Conservation (phyloP, 2,113 vertebrate species). For the Macrotus californicus region DNA sequence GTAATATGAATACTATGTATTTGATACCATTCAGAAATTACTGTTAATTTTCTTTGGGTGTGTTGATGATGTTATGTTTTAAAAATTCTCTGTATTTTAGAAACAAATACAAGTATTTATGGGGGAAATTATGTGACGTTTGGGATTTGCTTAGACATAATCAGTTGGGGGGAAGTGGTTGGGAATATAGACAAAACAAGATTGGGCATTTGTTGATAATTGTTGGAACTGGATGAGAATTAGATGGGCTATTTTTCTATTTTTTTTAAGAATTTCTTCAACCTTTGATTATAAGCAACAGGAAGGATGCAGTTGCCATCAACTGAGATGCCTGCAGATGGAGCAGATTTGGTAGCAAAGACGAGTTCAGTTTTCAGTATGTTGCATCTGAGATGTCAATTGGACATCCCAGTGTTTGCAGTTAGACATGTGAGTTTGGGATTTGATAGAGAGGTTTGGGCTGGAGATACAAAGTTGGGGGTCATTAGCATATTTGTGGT, state of each 20-base stretch:
- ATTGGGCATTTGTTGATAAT: neutral
- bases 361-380: neutral
- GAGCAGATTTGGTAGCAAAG: neutral
- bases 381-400: neutral
- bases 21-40: neutral
- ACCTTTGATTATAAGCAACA: neutral
- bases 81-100: neutral
- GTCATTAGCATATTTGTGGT: neutral
- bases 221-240: neutral
- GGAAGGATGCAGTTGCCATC: neutral
- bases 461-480: neutral
- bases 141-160: constrained; percentile 7
- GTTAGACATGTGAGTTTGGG: neutral
- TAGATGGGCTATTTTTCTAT: neutral
- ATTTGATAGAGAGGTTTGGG: neutral
- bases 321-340: neutral
- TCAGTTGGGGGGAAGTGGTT: neutral
- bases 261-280: neutral
- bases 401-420: neutral
- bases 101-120: neutral
- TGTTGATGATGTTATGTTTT: neutral
- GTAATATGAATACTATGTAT: neutral
- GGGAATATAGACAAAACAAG: neutral
- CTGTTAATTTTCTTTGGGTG: neutral
- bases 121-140: neutral